Conservation (phyloP, 2,113 vertebrate species). For the Caracal caracal region DNA sequence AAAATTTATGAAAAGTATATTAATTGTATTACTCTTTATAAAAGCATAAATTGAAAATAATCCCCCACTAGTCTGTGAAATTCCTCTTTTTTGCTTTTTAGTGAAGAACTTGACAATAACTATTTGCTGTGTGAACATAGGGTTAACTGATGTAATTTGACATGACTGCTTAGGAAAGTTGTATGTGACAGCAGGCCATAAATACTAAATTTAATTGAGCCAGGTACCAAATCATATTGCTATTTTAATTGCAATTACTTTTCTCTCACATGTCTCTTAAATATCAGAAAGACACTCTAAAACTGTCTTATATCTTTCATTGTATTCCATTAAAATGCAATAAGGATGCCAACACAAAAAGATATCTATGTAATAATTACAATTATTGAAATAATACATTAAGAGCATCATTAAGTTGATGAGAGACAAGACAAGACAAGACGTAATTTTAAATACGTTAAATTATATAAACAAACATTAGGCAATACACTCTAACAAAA, state of each 20-base stretch:
- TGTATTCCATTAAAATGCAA: background rate
- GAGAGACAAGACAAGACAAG: background rate
- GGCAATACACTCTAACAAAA: background rate
- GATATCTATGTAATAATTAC: background rate
- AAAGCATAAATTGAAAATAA: background rate
- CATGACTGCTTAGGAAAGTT: conserved; percentile 10
- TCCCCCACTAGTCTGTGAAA: background rate
- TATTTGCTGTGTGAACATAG: background rate
- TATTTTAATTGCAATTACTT: conserved; percentile 37
- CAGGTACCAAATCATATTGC: background rate
- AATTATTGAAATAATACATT: conserved; percentile 44
- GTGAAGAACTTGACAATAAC: conserved; percentile 11
- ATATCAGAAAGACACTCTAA: background rate
- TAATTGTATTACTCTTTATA: conserved; percentile 13
- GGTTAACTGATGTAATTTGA: conserved; percentile 10
- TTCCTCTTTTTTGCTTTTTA: conserved; percentile 27
- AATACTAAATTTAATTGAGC: background rate
- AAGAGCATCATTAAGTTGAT: conserved; percentile 20
- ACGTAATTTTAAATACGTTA: background rate
- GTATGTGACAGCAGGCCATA: background rate
- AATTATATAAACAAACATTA: conserved; percentile 43
- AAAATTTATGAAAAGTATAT: background rate
- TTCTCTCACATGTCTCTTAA: background rate
- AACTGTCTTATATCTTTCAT: background rate
- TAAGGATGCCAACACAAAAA: background rate